Evolutionary conservation across 2,113 vertebrate species (phyloP).

Genomic region (Platysteira castanea): DNA sequence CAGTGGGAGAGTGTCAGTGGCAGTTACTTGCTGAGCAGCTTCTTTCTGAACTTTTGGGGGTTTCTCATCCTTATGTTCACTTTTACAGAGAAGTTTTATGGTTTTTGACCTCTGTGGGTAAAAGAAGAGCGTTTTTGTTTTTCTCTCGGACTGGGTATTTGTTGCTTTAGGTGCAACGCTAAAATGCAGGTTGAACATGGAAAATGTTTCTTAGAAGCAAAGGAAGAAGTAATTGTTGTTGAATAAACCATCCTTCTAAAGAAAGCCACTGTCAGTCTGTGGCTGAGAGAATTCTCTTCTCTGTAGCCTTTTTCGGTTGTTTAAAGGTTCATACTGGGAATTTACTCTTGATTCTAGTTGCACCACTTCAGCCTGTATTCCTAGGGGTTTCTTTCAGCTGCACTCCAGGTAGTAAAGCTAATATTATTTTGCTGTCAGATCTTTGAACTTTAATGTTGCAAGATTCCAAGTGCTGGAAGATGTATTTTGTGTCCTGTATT

Average conservation of each 20-base stretch:
- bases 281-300: background rate
- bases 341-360: background rate
- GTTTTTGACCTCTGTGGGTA: background rate
- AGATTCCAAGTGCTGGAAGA: background rate
- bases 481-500: background rate
- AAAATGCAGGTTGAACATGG: background rate
- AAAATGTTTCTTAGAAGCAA: background rate
- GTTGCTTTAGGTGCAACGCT: background rate
- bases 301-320: background rate
- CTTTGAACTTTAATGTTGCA: background rate
- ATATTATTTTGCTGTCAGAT: constrained; percentile 1
- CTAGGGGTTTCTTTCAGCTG: background rate
- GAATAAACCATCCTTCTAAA: background rate
- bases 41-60: background rate
- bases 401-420: background rate
- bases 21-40: background rate
- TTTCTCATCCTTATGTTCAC: background rate
- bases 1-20: accelerated
- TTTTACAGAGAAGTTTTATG: background rate
- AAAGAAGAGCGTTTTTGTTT: background rate
- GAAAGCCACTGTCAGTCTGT: background rate
- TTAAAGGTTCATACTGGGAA: background rate
- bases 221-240: background rate
- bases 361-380: background rate
- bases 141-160: background rate